A percentile compares a stretch with the other conserved stretches of the same genome.
Conservation (phyloP, 2,888 invertebrate species). For the Empis stercorea region DNA sequence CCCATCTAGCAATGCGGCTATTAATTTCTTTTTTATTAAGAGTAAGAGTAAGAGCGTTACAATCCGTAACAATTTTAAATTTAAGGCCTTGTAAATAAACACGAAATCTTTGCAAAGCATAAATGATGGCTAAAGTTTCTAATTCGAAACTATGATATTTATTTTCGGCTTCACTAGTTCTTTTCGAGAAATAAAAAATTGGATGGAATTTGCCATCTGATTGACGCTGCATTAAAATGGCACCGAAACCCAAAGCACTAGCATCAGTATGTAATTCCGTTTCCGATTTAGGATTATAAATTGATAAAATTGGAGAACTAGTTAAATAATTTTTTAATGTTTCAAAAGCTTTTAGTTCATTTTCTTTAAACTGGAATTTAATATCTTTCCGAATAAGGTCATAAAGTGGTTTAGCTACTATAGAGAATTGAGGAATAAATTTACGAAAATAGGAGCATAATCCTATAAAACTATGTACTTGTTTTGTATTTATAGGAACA, state of each 20-base stretch:
- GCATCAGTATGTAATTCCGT: neutral
- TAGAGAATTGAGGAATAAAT: slow-evolving; percentile 5
- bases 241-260: slow-evolving; percentile 16
- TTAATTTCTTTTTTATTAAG: slow-evolving; percentile 3
- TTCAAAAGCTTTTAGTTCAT: too few relatives aligned
- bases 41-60: neutral
- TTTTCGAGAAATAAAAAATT: neutral
- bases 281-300: too few relatives aligned
- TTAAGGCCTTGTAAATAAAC: neutral
- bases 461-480: slow-evolving; percentile 12
- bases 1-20: slow-evolving; percentile 15
- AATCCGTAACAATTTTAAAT: neutral
- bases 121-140: neutral
- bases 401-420: slow-evolving; percentile 3
- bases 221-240: slow-evolving; percentile 16
- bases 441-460: slow-evolving; percentile 3
- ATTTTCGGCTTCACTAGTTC: neutral
- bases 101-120: neutral
- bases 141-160: neutral
- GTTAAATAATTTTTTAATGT: neutral
- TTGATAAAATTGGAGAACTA: neutral
- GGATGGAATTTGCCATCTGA: neutral
- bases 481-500: slow-evolving; percentile 13
- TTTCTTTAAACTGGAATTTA: neutral
- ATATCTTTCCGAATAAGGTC: neutral